phyloP scores from a whole-genome alignment of 1,140 invertebrate species.

The Bemisia tabaci region DNA sequence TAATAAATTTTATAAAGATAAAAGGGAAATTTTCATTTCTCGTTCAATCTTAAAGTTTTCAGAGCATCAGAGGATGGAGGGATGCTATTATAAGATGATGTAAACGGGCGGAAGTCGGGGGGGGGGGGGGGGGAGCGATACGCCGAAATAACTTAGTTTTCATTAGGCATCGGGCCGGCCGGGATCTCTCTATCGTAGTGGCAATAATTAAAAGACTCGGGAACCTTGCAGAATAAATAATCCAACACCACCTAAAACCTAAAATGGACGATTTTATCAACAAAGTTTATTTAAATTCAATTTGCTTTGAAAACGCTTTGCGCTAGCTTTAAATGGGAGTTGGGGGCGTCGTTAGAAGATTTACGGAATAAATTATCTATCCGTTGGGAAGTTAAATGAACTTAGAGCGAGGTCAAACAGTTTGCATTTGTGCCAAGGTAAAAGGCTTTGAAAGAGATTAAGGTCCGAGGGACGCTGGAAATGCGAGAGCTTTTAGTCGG shows the following conservation, averaged over 20 bases:
- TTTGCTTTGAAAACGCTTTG: neutral
- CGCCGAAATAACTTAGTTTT: no score
- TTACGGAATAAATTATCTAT: neutral
- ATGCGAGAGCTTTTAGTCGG: no score
- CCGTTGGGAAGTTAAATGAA: neutral
- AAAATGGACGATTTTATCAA: neutral
- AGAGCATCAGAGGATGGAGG: no score
- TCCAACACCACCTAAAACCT: neutral
- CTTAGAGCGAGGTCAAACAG: neutral
- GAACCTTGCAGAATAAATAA: neutral
- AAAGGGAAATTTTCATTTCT: no score
- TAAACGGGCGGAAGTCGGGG: no score
- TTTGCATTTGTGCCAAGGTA: neutral
- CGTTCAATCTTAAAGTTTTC: no score
- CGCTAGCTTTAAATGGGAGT: neutral
- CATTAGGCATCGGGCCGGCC: no score
- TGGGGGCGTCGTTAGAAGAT: neutral
- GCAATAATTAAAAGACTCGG: neutral
- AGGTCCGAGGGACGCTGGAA: no score
- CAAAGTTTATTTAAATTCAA: neutral
- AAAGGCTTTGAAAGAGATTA: no score
- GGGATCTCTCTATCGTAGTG: neutral
- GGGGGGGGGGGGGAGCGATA: no score
- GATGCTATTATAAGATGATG: no score
- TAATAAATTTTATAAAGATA: no score